phyloP scores from a whole-genome alignment of 1,140 invertebrate genomes.

The Hesperophylax magnus region DNA sequence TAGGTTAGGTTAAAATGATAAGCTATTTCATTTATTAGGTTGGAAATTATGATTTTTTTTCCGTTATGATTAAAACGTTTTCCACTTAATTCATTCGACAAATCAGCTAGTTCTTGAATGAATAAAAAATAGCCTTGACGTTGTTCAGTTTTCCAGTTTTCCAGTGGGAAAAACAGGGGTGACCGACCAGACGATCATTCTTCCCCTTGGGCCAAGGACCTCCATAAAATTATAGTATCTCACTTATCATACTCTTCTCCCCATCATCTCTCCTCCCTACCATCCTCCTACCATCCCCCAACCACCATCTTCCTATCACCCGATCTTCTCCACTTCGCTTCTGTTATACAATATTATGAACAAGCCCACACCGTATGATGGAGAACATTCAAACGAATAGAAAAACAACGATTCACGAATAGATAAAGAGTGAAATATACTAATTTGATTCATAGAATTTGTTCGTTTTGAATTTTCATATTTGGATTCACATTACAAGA shows the following conservation, averaged over 20 bases:
- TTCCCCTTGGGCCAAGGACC: slow-evolving; percentile 14
- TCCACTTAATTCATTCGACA: too few relatives aligned
- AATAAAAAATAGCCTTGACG: too few relatives aligned
- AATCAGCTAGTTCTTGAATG: too few relatives aligned
- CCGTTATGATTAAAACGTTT: too few relatives aligned
- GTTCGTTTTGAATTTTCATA: neutral
- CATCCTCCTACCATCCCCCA: neutral
- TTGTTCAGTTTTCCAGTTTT: neutral
- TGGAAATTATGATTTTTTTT: too few relatives aligned
- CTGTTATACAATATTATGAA: too few relatives aligned
- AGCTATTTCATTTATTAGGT: too few relatives aligned
- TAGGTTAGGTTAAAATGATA: too few relatives aligned
- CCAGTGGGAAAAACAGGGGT: neutral
- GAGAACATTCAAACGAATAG: slow-evolving; percentile 10
- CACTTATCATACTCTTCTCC: neutral
- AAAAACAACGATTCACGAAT: slow-evolving; percentile 11
- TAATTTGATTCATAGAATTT: slow-evolving; percentile 26
- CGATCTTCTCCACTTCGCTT: too few relatives aligned
- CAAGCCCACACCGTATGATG: neutral
- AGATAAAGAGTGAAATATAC: slow-evolving; percentile 15
- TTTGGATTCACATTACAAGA: too few relatives aligned
- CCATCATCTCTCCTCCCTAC: too few relatives aligned
- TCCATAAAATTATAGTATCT: neutral
- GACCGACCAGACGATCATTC: slow-evolving; percentile 18
- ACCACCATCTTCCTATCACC: neutral